Percentiles rank a stretch among this genome's conserved stretches.
phyloP scores from a whole-genome alignment of 2,888 invertebrate genomes.

The Tetragnatha montana region DNA sequence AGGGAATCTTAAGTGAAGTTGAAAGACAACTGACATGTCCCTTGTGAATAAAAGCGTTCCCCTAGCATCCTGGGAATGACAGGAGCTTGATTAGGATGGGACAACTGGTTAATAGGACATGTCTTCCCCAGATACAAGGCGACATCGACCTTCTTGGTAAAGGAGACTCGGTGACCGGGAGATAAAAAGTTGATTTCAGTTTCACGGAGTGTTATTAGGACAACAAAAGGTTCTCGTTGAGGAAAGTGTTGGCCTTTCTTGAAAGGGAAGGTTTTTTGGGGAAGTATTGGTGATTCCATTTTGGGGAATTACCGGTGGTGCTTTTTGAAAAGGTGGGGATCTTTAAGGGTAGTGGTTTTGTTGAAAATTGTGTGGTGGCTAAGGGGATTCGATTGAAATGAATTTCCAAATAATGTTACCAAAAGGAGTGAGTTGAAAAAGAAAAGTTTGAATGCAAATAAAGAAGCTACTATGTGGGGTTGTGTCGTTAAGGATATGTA shows the following conservation, averaged over 20 bases:
- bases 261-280: background rate
- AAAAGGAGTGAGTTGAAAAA: too few relatives aligned
- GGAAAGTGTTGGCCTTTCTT: background rate
- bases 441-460: too few relatives aligned
- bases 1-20: constrained; percentile 29
- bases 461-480: too few relatives aligned
- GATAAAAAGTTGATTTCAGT: background rate
- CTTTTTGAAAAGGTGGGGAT: too few relatives aligned
- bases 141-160: constrained; percentile 19
- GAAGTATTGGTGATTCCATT: background rate
- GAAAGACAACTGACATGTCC: constrained; percentile 55
- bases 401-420: too few relatives aligned
- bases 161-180: background rate
- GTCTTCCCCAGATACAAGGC: constrained; percentile 39
- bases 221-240: background rate
- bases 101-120: constrained; percentile 54
- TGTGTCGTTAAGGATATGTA: too few relatives aligned
- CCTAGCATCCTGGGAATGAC: constrained; percentile 35
- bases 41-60: background rate
- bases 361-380: too few relatives aligned
- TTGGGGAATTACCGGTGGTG: background rate
- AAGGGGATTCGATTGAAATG: too few relatives aligned
- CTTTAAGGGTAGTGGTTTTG: too few relatives aligned
- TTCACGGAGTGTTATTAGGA: background rate
- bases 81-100: constrained; percentile 45